Conservation (phyloP, 2,797 vertebrate genomes). For the Lagocephalus sceleratus region DNA sequence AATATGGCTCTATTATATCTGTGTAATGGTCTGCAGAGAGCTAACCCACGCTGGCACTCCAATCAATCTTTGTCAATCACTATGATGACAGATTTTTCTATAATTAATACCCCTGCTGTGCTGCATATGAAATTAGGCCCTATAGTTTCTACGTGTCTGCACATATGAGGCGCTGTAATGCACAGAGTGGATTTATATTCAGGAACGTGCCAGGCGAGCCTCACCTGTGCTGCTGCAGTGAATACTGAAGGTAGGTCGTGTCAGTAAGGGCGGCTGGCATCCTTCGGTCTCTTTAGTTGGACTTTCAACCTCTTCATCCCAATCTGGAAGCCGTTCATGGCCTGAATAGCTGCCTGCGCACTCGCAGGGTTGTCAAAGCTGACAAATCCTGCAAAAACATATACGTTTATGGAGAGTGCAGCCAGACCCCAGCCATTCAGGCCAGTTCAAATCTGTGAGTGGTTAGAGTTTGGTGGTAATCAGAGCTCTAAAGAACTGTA, state of each 20-base stretch:
- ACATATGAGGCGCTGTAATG: constrained; percentile 6
- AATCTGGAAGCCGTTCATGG: constrained; percentile 99
- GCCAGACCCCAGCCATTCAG: too few species aligned
- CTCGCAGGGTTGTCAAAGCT: constrained; percentile 99
- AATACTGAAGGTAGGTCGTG: constrained; percentile 69
- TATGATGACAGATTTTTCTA: constrained; percentile 54
- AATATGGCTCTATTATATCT: constrained; percentile 65
- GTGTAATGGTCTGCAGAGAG: constrained; percentile 62
- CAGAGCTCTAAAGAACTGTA: too few species aligned
- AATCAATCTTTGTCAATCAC: constrained; percentile 70
- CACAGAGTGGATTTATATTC: constrained; percentile 1
- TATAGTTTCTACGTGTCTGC: constrained; percentile 21
- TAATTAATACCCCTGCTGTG: constrained; percentile 58
- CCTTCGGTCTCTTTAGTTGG: constrained; percentile 96
- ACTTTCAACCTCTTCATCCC: constrained; percentile 99
- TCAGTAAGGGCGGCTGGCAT: constrained; percentile 96
- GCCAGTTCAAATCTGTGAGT: too few species aligned
- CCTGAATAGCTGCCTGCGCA: constrained; percentile 96
- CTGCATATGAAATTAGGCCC: constrained; percentile 36
- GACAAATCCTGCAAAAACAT: constrained; percentile 84
- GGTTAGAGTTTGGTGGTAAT: too few species aligned
- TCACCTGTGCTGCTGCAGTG: constrained; percentile 80
- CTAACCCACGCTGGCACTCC: constrained; percentile 47
- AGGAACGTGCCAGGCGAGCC: not conserved
- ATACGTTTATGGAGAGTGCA: constrained; percentile 2